These are phyloP conservation scores for Agelas oroides DNA, from an alignment of 37 sponge, comb jelly and placozoan species.

Conservation along the genomic window DNA sequence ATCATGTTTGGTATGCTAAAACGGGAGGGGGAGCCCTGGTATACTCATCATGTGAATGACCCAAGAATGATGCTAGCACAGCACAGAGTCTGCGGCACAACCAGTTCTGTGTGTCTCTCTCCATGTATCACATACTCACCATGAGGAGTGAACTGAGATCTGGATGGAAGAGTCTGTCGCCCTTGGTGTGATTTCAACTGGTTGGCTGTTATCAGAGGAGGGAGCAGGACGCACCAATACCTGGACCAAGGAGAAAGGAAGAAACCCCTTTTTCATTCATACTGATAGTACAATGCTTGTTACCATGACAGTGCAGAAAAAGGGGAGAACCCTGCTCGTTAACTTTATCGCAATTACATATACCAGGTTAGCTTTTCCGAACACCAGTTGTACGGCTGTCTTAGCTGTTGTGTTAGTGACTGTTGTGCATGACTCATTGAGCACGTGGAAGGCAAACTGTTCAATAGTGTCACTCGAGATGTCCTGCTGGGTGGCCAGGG, in stretches of 20 bases:
- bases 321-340: too few species aligned
- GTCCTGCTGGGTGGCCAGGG: background rate
- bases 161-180: constrained; percentile 37
- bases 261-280: background rate
- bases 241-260: constrained; percentile 3
- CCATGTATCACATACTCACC: constrained; percentile 14
- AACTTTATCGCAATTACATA: background rate
- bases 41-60: too few species aligned
- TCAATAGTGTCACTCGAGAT: constrained; percentile 35
- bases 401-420: constrained; percentile 81
- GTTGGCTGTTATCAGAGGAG: constrained; percentile 35
- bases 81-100: too few species aligned
- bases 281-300: background rate
- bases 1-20: too few species aligned
- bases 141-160: constrained; percentile 55
- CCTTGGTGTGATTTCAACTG: constrained; percentile 34
- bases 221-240: constrained; percentile 65
- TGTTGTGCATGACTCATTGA: constrained; percentile 75
- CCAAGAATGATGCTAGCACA: too few species aligned
- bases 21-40: too few species aligned
- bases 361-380: constrained; percentile 86
- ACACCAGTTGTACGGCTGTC: constrained; percentile 88
- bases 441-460: constrained; percentile 54
- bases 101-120: too few species aligned
- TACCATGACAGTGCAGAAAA: background rate